phyloP scores from a whole-genome alignment of 2,797 vertebrate species.

The Pseudotriccus pelzelni region DNA sequence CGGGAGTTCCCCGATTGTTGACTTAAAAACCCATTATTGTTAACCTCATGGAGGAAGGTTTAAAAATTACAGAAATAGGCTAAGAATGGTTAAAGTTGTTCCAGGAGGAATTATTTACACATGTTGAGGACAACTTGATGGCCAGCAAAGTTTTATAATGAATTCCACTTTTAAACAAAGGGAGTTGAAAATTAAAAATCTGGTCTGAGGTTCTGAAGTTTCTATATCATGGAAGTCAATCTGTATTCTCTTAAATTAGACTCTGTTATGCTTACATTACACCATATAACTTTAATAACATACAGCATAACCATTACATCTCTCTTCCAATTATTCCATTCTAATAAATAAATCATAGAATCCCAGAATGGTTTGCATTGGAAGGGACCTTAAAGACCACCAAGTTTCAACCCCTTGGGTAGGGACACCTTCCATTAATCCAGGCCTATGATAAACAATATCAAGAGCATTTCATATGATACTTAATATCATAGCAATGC shows the following conservation, averaged over 20 bases:
- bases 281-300: background rate
- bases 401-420: background rate
- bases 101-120: background rate
- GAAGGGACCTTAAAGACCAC: background rate
- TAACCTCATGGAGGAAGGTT: background rate
- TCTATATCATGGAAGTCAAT: background rate
- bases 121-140: background rate
- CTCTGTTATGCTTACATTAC: background rate
- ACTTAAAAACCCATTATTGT: background rate
- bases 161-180: background rate
- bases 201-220: background rate
- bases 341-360: background rate
- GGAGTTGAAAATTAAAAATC: background rate
- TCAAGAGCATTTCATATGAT: background rate
- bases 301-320: background rate
- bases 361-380: background rate
- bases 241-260: background rate
- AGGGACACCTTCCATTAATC: background rate
- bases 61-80: background rate
- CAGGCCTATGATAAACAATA: background rate
- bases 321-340: background rate
- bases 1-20: constrained; percentile 11
- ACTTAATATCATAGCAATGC: background rate
- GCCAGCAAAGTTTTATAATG: background rate
- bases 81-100: background rate